A percentile compares a stretch with the other conserved stretches of the same genome.
Conservation (phyloP, 2,113 vertebrate species). For the Ochotona princeps region DNA sequence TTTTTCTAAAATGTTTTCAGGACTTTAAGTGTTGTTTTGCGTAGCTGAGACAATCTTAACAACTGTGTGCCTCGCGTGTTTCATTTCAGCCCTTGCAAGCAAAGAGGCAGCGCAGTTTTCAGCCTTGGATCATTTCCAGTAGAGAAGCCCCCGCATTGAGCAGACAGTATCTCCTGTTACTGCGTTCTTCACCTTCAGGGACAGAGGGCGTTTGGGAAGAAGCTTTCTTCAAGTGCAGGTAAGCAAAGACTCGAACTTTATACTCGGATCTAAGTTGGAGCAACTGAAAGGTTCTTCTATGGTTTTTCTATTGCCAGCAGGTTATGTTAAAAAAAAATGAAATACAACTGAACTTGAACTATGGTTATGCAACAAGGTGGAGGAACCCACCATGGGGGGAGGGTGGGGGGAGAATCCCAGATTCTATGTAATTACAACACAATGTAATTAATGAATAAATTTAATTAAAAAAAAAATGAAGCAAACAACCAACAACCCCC, state of each 20-base stretch:
- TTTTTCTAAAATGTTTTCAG: neutral
- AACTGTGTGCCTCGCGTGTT: slow-evolving; percentile 2
- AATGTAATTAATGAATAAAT: too few relatives aligned
- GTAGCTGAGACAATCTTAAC: neutral
- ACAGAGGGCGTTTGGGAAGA: neutral
- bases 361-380: too few relatives aligned
- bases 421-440: too few relatives aligned
- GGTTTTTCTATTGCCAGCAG: neutral
- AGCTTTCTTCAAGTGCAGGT: slow-evolving; percentile 50
- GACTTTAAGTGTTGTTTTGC: neutral
- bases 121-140: neutral
- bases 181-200: neutral
- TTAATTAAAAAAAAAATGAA: neutral
- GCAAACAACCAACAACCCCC: too few relatives aligned
- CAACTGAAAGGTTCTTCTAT: neutral
- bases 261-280: neutral
- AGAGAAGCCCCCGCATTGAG: neutral
- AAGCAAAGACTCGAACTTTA: neutral
- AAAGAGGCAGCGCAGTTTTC: neutral
- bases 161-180: neutral
- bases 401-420: too few relatives aligned
- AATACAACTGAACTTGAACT: too few relatives aligned
- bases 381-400: too few relatives aligned
- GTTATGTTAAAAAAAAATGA: neutral
- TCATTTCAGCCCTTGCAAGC: slow-evolving; percentile 58